Evolutionary conservation across 1,140 invertebrate genomes (phyloP).

Genomic region (Trichonephila inaurata): DNA sequence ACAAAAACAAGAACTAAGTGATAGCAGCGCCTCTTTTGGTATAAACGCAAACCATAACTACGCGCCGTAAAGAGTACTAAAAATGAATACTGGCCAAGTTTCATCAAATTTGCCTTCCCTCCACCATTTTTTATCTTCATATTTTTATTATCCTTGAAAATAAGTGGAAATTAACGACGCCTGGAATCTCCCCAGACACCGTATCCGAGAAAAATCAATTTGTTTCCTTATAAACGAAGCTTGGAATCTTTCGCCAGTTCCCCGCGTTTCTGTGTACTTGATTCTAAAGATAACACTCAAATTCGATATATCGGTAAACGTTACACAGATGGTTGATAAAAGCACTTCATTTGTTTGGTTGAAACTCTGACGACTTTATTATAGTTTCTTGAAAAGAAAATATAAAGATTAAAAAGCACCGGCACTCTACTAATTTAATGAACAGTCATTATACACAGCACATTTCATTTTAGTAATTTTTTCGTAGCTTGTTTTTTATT

Average conservation of each 20-base stretch:
- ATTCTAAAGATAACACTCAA: neutral
- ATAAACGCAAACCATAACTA: neutral
- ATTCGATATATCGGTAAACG: constrained; percentile 36
- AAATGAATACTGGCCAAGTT: neutral
- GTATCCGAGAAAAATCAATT: constrained; percentile 7
- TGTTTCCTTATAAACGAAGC: constrained; percentile 2
- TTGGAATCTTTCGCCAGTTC: neutral
- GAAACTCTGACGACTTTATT: constrained; percentile 43
- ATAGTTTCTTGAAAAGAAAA: neutral
- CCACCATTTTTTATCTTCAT: neutral
- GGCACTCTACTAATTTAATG: too few relatives aligned
- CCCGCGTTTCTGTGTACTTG: neutral
- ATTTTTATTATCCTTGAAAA: constrained; percentile 44
- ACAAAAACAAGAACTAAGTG: neutral
- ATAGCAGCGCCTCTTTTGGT: neutral
- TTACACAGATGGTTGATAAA: constrained; percentile 47
- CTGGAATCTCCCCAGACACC: neutral
- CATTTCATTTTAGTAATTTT: too few relatives aligned
- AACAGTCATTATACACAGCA: too few relatives aligned
- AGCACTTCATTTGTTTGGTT: constrained; percentile 24
- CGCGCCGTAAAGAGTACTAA: neutral
- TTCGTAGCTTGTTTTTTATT: too few relatives aligned
- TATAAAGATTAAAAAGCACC: neutral
- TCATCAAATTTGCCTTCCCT: constrained; percentile 20
- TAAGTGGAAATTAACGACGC: constrained; percentile 51